A percentile compares a stretch with the other conserved stretches of the same genome.
phyloP scores from a whole-genome alignment of 2,888 invertebrate genomes.

The Schizotus pectinicornis region DNA sequence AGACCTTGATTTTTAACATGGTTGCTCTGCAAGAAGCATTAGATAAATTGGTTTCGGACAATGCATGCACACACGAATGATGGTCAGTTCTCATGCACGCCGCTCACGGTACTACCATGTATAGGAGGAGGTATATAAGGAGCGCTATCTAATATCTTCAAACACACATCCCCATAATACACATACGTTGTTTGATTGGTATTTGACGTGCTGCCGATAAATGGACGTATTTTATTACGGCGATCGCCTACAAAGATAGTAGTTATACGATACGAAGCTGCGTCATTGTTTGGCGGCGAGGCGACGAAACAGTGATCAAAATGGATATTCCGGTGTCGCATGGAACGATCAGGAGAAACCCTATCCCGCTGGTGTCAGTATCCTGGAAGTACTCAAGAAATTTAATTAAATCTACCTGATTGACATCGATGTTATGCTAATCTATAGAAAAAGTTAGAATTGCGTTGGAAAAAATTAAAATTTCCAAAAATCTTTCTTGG shows the following conservation, averaged over 20 bases:
- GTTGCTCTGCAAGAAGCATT: slow-evolving; percentile 29
- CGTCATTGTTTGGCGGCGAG: slow-evolving; percentile 22
- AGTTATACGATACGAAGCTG: slow-evolving; percentile 16
- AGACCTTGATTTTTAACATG: slow-evolving; percentile 32
- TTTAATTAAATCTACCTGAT: too few relatives aligned
- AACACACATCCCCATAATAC: slow-evolving; percentile 36
- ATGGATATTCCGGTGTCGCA: too few relatives aligned
- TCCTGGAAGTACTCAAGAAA: too few relatives aligned
- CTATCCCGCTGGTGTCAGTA: too few relatives aligned
- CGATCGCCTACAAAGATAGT: slow-evolving; percentile 28
- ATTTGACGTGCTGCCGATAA: slow-evolving; percentile 47
- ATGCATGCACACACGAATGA: slow-evolving; percentile 29
- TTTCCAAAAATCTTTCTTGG: too few relatives aligned
- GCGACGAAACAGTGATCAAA: too few relatives aligned
- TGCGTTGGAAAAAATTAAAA: too few relatives aligned
- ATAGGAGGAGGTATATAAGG: slow-evolving; percentile 3
- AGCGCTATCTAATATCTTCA: slow-evolving; percentile 45
- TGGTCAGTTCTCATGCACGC: slow-evolving; percentile 34
- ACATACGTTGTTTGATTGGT: slow-evolving; percentile 43
- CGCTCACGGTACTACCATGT: slow-evolving; percentile 4
- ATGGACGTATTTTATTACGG: slow-evolving; percentile 48
- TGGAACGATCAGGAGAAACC: too few relatives aligned
- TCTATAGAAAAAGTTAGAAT: too few relatives aligned
- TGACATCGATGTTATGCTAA: too few relatives aligned
- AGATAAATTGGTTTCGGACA: slow-evolving; percentile 40